phyloP scores from a whole-genome alignment of 2,888 invertebrate genomes.

The Cremastinae sp. region DNA sequence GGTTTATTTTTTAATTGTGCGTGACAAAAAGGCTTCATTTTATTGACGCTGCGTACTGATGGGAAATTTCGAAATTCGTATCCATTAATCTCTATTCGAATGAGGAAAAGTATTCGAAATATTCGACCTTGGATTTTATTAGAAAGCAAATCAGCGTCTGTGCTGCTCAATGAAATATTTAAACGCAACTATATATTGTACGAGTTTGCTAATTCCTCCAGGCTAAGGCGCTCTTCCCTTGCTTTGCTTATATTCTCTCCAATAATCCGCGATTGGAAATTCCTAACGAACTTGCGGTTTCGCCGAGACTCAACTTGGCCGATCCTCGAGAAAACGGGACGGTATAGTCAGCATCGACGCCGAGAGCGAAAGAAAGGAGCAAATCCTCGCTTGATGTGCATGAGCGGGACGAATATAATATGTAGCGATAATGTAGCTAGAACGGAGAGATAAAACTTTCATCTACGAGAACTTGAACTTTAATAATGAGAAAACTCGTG shows the following conservation, averaged over 20 bases:
- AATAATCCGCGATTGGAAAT: slow-evolving; percentile 60
- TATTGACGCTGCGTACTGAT: no score
- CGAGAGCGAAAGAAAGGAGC: slow-evolving; percentile 39
- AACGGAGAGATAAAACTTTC: slow-evolving; percentile 34
- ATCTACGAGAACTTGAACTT: slow-evolving; percentile 37
- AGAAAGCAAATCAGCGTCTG: slow-evolving; percentile 8
- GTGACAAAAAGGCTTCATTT: no score
- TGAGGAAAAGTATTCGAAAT: slow-evolving; percentile 18
- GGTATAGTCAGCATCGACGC: slow-evolving; percentile 18
- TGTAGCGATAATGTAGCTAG: slow-evolving; percentile 52
- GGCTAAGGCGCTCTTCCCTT: slow-evolving; percentile 14
- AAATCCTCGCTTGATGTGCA: slow-evolving; percentile 42
- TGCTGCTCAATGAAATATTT: slow-evolving; percentile 26
- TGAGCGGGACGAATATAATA: slow-evolving; percentile 53
- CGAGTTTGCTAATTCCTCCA: slow-evolving; percentile 45
- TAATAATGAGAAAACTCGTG: slow-evolving; percentile 53
- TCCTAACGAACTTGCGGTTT: slow-evolving; percentile 50
- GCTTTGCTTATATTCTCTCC: slow-evolving; percentile 7
- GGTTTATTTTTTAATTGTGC: no score
- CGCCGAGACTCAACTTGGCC: slow-evolving; percentile 44
- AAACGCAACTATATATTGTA: slow-evolving; percentile 30
- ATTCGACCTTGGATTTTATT: slow-evolving; percentile 20
- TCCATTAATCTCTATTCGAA: no score
- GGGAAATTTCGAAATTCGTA: no score
- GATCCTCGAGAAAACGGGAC: slow-evolving; percentile 46